Base-by-base conservation (phyloP, 1,140 invertebrate genomes). In the Drosophila tsacasi region DNA sequence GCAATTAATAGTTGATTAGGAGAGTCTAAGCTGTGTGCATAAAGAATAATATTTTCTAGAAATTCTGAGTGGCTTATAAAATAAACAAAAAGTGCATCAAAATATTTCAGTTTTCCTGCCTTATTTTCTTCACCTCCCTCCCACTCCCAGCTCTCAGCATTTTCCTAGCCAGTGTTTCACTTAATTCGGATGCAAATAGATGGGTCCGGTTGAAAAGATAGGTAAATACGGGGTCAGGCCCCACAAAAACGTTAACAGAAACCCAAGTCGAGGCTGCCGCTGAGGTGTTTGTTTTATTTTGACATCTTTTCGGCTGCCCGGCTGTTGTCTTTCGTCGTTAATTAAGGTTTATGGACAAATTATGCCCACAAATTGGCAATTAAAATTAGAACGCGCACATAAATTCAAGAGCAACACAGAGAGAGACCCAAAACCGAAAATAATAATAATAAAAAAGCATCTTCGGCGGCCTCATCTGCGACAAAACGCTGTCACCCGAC, bases 331-430 rank as follows among this genome's bases (percentile, higher is more conserved):
- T 90, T 90, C 64, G 85, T 83, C 81, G 86, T 90, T 90, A 90
- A 90, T 90, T 90, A 90, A 85, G 81, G 82, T 90, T 90, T 90
- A 90, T 90, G 82, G 79, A 82, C 85, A 90, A 90, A 90, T 90
- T 90, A 90, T 90, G 85, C 82, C 86, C 85, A 90, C 85, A 90
- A 90, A 90, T 91, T 90, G 85, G 76, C 85, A 90, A 90, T 90
- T 90, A 90, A 90, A 90, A 90, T 90, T 90, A 90, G 85, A 90
- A 85, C 85, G 85, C 81, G 81, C 62, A 82, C 79, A 90, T 90
- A 90, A 90, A 90, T 90, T 90, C 81, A 90, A 90, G 63, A 83
- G 78, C 21, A 25, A 47, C 21, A 23, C 1, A 60, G 17, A 42
- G 37, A 32, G 19, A 66, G 37, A 35, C 64, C 23, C 15, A n/a